Base-by-base conservation (phyloP, 2,113 vertebrate genomes). In the Fregetta grallaria region DNA sequence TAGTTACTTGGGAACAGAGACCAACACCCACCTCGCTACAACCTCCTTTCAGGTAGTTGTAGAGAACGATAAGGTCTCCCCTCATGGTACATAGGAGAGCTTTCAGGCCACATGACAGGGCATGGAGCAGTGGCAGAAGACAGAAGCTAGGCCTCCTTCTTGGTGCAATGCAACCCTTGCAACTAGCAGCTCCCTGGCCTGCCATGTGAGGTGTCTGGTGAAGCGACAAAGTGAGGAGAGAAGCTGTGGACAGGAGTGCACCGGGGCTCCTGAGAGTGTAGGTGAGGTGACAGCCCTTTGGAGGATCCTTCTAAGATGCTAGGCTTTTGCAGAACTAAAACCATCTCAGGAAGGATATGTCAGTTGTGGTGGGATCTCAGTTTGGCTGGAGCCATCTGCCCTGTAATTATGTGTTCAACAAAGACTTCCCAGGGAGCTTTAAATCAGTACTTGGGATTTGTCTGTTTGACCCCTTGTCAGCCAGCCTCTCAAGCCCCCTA, bases 241-340 rank as follows among this genome's bases (percentile, higher is more conserved):
- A 68, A 56, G 25, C 4, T 67, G 38, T 1, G 8, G 19, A 34
- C 11, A 34, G 49, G 25, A 79, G 11, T 38, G 12, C 14, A 55
- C 3, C 0, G 0, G 38, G 19, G 15, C 10, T 79, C 30, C 26
- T 23, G 19, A 25, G 22, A 42, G 9, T 8, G 7, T 27, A 58
- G 32, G 13, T 58, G 44, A 84, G 13, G 12, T 47, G 30, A 18
- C 13, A 58, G 4, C 6, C 6, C 30, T 18, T 62, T 74, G 29
- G 14, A 75, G 29, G 26, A 79, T 10, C 10, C 38, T 23, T 88
- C 38, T 70, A 20, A 74, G 73, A 63, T 26, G 12, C 15, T 36
- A 53, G 19, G 8, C 21, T 86, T 68, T 82, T 82, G 19, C 34
- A 82, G 49, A 38, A 29, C 26, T 86, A 73, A 73, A 86, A 47